Percentiles rank a stretch among this genome's conserved stretches.
Evolutionary conservation across 2,888 invertebrate species (phyloP).

Genomic region (Pandemis corylana): DNA sequence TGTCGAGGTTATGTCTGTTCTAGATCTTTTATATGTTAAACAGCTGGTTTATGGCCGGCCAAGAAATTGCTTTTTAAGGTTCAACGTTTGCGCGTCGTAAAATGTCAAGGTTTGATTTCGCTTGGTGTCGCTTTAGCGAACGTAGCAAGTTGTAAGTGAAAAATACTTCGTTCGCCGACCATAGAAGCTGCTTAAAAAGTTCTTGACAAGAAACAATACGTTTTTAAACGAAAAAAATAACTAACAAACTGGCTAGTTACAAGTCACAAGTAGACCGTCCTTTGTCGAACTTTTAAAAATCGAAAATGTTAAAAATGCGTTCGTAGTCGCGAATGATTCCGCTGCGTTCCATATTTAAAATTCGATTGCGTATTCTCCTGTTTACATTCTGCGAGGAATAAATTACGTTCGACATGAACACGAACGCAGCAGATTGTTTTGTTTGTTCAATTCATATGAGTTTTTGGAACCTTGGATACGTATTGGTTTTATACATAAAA

Average conservation of each 20-base stretch:
- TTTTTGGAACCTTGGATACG: constrained; percentile 12
- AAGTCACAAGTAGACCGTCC: too few relatives aligned
- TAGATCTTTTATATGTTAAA: constrained; percentile 15
- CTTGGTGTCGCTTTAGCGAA: neutral
- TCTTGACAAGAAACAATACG: neutral
- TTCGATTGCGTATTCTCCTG: constrained; percentile 33
- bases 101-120: constrained; percentile 9
- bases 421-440: constrained; percentile 28
- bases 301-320: constrained; percentile 11
- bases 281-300: neutral
- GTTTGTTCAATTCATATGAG: constrained; percentile 31
- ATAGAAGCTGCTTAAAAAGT: neutral
- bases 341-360: constrained; percentile 29
- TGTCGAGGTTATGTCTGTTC: constrained; percentile 53
- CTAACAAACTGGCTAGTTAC: neutral
- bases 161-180: neutral
- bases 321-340: constrained; percentile 18
- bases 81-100: constrained; percentile 8
- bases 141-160: neutral
- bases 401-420: constrained; percentile 40
- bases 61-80: constrained; percentile 6
- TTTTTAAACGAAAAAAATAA: neutral
- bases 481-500: neutral
- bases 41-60: constrained; percentile 3
- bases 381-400: constrained; percentile 38